These are phyloP conservation scores for Dicranocentrus wangi DNA, from an alignment of 2,888 invertebrate genomes.

Conservation along the genomic window DNA sequence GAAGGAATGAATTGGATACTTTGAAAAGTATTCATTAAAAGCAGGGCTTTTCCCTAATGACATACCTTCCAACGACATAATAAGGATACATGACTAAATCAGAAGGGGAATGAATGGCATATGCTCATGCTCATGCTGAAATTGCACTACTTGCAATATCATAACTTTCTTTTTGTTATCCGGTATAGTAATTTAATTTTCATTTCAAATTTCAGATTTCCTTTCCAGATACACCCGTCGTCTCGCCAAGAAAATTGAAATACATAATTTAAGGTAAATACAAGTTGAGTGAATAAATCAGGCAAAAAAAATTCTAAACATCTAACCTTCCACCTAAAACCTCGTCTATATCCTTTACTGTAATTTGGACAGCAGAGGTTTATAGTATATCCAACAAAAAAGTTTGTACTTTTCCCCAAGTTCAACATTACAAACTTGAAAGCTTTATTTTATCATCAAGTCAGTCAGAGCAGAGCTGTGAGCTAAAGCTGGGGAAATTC, in stretches of 20 bases:
- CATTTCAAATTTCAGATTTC: not conserved
- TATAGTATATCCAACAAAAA: not conserved
- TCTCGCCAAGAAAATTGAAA: not conserved
- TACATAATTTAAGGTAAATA: not conserved
- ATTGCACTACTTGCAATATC: not conserved
- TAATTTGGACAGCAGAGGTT: not conserved
- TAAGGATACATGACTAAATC: not conserved
- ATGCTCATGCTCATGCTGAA: not conserved
- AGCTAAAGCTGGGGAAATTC: not conserved
- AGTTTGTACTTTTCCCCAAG: not conserved
- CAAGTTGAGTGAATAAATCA: slow-evolving; percentile 29
- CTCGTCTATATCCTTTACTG: not conserved
- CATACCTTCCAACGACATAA: not conserved
- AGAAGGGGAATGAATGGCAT: not conserved
- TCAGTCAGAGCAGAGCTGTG: slow-evolving; percentile 4
- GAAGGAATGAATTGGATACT: not conserved
- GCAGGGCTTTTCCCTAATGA: not conserved
- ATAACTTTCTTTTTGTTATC: not conserved
- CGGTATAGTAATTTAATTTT: not conserved
- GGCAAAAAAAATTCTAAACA: not conserved
- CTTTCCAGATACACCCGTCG: too few species aligned
- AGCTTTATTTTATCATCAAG: slow-evolving; percentile 11
- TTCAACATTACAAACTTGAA: slow-evolving; percentile 33
- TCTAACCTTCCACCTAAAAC: not conserved
- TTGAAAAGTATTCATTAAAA: not conserved